Conservation (phyloP, 2,113 vertebrate species). For the Diadophis punctatus region DNA sequence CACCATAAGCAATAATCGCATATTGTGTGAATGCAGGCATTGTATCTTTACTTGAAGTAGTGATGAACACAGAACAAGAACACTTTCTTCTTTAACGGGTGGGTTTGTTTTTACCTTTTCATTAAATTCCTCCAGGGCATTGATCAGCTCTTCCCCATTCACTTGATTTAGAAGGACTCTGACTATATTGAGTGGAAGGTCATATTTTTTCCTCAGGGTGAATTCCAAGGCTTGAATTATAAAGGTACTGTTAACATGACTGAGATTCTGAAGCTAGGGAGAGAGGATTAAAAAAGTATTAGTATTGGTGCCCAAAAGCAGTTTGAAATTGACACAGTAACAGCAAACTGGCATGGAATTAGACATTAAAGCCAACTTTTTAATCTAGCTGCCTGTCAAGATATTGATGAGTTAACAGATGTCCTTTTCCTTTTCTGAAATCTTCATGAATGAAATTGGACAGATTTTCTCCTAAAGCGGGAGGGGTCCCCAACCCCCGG, state of each 20-base stretch:
- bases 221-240: neutral
- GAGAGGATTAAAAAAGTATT: neutral
- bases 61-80: neutral
- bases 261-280: constrained; percentile 1
- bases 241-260: neutral
- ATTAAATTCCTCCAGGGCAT: neutral
- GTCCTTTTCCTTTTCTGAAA: neutral
- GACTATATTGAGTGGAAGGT: neutral
- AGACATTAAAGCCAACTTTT: neutral
- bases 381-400: neutral
- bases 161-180: neutral
- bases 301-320: neutral
- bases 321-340: neutral
- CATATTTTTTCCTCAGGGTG: neutral
- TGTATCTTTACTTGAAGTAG: neutral
- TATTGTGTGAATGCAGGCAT: neutral
- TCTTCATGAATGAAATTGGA: neutral
- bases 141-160: neutral
- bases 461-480: neutral
- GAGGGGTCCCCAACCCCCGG: neutral
- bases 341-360: neutral
- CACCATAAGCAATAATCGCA: neutral
- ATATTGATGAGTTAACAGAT: neutral
- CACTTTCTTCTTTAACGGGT: neutral
- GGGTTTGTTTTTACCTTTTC: neutral